Evolutionary conservation across 2,888 invertebrate species (phyloP).

Genomic region (Eupithecia subumbrata): DNA sequence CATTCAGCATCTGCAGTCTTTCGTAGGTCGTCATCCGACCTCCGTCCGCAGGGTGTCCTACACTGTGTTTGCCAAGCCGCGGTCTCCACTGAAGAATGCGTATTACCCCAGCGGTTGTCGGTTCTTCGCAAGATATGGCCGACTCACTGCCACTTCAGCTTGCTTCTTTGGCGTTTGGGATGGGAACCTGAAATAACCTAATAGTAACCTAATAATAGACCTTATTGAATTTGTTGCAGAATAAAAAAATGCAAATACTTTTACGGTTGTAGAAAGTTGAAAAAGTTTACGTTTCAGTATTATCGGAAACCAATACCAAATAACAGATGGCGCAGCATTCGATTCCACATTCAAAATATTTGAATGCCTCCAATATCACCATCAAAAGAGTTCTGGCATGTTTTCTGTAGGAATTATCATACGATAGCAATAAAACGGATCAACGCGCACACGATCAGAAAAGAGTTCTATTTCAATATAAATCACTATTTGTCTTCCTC

Average conservation of each 20-base stretch:
- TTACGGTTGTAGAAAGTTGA: background rate
- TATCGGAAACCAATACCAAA: constrained; percentile 3
- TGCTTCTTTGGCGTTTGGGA: background rate
- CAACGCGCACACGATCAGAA: constrained; percentile 58
- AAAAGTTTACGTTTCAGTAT: background rate
- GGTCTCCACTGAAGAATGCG: background rate
- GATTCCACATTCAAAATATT: constrained; percentile 19
- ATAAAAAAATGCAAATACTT: background rate
- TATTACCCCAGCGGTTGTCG: background rate
- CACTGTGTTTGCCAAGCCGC: background rate
- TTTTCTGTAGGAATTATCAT: constrained; percentile 53
- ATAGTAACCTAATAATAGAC: no score
- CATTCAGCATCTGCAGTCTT: background rate
- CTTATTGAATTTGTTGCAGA: background rate
- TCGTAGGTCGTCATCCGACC: background rate
- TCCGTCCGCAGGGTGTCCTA: background rate
- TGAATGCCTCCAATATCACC: constrained; percentile 23
- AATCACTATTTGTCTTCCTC: constrained; percentile 61
- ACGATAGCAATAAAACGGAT: constrained; percentile 60
- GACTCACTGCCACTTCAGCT: background rate
- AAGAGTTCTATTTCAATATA: constrained; percentile 60
- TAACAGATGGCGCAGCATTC: constrained; percentile 8
- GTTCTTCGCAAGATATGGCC: background rate
- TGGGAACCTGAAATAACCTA: background rate
- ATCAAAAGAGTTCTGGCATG: constrained; percentile 24